Evolutionary conservation across 2,797 vertebrate genomes (phyloP).

Genomic region (Acrossocheilus wenchowensis): DNA sequence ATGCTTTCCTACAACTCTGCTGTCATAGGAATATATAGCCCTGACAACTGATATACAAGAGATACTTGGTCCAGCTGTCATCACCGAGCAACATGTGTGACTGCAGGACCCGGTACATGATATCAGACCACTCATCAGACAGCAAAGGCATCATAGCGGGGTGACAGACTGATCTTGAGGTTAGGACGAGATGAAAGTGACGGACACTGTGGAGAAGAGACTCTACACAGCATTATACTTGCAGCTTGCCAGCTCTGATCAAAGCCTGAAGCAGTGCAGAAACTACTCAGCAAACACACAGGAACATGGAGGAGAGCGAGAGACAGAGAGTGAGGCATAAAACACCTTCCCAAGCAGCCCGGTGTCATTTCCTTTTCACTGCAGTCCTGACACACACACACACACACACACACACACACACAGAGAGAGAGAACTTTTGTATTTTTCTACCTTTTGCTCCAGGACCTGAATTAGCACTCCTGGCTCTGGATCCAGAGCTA

Average conservation of each 20-base stretch:
- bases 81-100: constrained; percentile 14
- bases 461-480: background rate
- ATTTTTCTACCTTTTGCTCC: background rate
- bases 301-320: background rate
- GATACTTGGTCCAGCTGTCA: background rate
- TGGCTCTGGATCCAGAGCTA: background rate
- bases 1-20: constrained; percentile 5
- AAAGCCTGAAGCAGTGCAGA: constrained; percentile 29
- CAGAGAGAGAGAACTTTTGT: background rate
- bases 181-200: constrained; percentile 28
- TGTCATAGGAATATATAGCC: background rate
- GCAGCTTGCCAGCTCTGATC: constrained; percentile 42
- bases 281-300: background rate
- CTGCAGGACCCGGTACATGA: background rate
- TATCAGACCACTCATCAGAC: constrained; percentile 9
- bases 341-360: background rate
- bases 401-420: background rate
- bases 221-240: constrained; percentile 32
- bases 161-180: constrained; percentile 23
- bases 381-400: constrained; percentile 6
- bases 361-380: constrained; percentile 17
- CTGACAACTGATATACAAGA: constrained; percentile 38
- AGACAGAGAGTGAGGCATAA: background rate
- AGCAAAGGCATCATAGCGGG: constrained; percentile 8
- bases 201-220: constrained; percentile 22